Percentiles rank a stretch among this genome's conserved stretches.
Evolutionary conservation across 2,113 vertebrate species (phyloP).

Genomic region (Lepus europaeus): DNA sequence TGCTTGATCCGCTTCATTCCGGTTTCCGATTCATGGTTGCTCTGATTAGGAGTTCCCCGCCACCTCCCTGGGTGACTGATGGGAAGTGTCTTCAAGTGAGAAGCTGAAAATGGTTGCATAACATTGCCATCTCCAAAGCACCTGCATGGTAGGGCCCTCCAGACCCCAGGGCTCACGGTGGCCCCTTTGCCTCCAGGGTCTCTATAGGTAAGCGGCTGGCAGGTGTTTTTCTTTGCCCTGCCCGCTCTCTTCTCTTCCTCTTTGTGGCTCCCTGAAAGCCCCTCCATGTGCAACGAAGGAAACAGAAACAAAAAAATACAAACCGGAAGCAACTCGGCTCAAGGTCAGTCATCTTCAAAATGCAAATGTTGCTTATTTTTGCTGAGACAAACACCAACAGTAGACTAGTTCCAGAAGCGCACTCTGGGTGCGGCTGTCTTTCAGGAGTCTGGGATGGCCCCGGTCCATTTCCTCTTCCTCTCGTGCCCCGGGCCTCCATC

Average conservation of each 20-base stretch:
- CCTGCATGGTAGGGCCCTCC: background rate
- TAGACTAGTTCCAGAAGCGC: background rate
- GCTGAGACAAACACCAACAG: background rate
- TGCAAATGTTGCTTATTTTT: constrained; percentile 4
- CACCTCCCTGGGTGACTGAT: background rate
- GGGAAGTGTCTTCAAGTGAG: background rate
- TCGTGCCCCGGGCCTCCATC: too few species aligned
- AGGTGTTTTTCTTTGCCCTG: background rate
- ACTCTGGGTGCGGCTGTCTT: background rate
- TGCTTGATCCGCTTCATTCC: background rate
- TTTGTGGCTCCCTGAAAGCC: background rate
- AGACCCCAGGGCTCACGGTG: background rate
- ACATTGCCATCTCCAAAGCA: background rate
- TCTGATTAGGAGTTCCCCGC: background rate
- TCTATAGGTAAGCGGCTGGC: background rate
- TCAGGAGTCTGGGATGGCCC: background rate
- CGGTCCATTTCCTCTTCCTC: background rate
- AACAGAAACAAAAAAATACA: constrained; percentile 50
- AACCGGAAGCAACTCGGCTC: background rate
- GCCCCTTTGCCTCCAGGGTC: too few species aligned
- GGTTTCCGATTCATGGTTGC: background rate
- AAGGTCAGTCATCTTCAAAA: background rate
- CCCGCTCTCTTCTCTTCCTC: background rate
- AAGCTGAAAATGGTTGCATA: background rate
- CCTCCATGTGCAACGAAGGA: background rate